Base-by-base conservation (phyloP, 1,140 invertebrate species). In the Thaumetopoea pityocampa region DNA sequence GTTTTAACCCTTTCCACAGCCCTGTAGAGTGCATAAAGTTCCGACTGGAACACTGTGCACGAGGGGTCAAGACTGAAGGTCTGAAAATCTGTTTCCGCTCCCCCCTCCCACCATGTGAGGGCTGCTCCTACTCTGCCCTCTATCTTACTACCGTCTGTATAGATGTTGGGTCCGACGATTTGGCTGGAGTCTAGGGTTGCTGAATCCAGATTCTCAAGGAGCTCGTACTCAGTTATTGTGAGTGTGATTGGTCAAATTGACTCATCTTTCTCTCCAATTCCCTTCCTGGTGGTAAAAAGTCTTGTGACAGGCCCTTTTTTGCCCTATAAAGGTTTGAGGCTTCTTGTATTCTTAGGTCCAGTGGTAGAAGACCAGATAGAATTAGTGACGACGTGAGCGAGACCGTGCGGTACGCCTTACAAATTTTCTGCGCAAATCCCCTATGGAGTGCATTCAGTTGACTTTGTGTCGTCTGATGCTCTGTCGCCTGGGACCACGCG, bases 21-120 rank as follows among this genome's bases (percentile, higher is more conserved):
- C 14, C 9, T 44, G 10, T 34, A 28, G 1, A 61, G 28, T 0
- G 49, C 42, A 5, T 33, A 48, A 0, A 53, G 19, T 32, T 60
- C 49, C 5, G 51, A 33, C 16, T 64, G 55, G 41, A 56, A 60
- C 7, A 60, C 56, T 1, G 60, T 52, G 26, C 33, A 45, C 15
- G 8, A 7, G 1, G 30, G 44, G 3, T 52, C 35, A 6, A 59
- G 44, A 4, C 9, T 27, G 17, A 53, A 51, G 3, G 36, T 47
- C 1, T 29, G 35, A 22, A 33, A 20, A 1, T 3, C 23, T 7
- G 14, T 10, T 12, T 64, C 51, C 5, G 7, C 35, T 4, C 43
- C 52, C 0, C 23, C 18, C 2, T 51, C 22, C 55, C 51, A 53
- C 45, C 43, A 36, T 5, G 52, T 49, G 7, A 51, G 17, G 14